A percentile compares a stretch with the other conserved stretches of the same genome.
phyloP scores from a whole-genome alignment of 1,140 invertebrate genomes.

The Penaeus japonicus region DNA sequence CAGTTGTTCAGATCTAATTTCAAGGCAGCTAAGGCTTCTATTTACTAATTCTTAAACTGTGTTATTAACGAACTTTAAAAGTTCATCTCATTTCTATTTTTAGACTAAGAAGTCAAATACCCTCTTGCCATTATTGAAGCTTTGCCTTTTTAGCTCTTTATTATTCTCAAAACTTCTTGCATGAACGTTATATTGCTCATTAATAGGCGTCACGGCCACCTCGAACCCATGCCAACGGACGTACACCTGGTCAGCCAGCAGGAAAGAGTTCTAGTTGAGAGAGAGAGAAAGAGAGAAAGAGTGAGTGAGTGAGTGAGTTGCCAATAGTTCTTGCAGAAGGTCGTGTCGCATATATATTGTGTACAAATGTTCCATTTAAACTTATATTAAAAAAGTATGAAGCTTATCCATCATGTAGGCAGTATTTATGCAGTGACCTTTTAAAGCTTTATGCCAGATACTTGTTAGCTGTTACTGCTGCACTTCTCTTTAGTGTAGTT shows the following conservation, averaged over 20 bases:
- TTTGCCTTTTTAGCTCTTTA: not conserved
- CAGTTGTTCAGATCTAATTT: constrained; percentile 16
- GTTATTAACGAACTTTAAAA: not conserved
- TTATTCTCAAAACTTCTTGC: not conserved
- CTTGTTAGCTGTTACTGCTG: constrained; percentile 31
- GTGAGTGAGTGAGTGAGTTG: too few species aligned
- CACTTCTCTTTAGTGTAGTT: constrained; percentile 38
- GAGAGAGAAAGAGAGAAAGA: not conserved
- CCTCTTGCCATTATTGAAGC: too few species aligned
- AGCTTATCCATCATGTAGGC: not conserved
- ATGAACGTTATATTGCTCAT: constrained; percentile 9
- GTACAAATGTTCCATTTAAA: constrained; percentile 30
- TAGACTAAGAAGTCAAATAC: not conserved
- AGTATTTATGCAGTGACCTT: constrained; percentile 33
- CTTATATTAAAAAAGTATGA: not conserved
- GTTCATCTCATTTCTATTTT: not conserved
- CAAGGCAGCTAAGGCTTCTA: constrained; percentile 23
- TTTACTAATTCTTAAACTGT: constrained; percentile 8
- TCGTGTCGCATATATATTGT: not conserved
- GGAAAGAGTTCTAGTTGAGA: not conserved
- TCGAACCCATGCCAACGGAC: not conserved
- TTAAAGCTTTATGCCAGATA: constrained; percentile 25
- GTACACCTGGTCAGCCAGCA: not conserved
- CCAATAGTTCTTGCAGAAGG: not conserved
- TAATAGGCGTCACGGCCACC: not conserved